Conservation (phyloP, 2,888 invertebrate genomes). For the Nesidiocoris tenuis region DNA sequence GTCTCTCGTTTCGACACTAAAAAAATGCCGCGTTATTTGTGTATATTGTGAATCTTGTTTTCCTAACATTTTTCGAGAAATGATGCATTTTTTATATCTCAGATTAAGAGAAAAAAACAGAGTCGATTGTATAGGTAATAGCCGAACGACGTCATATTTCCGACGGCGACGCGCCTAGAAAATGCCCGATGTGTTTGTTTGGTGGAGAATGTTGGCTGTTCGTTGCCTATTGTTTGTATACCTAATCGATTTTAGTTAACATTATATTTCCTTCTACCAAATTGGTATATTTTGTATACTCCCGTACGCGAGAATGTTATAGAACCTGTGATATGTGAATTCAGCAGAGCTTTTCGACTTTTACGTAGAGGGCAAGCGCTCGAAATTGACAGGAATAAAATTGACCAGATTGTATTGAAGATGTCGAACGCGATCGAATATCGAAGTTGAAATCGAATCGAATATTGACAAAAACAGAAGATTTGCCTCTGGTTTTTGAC, state of each 20-base stretch:
- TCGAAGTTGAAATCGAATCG: neutral
- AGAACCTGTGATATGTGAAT: conserved; percentile 49
- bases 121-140: conserved; percentile 2
- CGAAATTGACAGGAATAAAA: conserved; percentile 1
- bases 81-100: conserved; percentile 47
- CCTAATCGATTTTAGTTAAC: conserved; percentile 46
- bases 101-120: conserved; percentile 10
- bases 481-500: too few relatives aligned
- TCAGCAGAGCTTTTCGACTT: conserved; percentile 35
- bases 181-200: neutral
- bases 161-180: too few relatives aligned
- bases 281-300: conserved; percentile 50
- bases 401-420: too few relatives aligned
- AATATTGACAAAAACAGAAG: neutral
- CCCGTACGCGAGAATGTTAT: conserved; percentile 46
- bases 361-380: too few relatives aligned
- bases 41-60: conserved; percentile 44
- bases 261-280: conserved; percentile 47
- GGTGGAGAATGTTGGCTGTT: conserved; percentile 30
- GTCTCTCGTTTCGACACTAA: conserved; percentile 45
- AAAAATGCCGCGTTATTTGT: conserved; percentile 37
- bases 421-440: conserved; percentile 4
- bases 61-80: conserved; percentile 33
- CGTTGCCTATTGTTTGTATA: conserved; percentile 40
- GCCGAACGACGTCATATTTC: too few relatives aligned